These are phyloP conservation scores for Saimiri boliviensis DNA, from an alignment of 2,113 vertebrate genomes.

Conservation along the genomic window DNA sequence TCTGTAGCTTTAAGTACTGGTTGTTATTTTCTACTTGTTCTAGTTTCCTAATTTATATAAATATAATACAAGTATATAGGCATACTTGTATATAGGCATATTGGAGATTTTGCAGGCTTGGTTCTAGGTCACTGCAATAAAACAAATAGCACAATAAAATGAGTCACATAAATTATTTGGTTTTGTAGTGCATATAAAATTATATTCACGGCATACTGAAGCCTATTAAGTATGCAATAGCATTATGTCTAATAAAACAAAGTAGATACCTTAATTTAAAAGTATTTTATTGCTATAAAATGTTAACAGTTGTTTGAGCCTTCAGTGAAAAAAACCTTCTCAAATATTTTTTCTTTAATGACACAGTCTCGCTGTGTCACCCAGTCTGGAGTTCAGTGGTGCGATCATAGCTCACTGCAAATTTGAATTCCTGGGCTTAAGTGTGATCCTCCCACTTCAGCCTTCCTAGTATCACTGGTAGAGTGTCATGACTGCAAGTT, in stretches of 20 bases:
- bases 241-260: background rate
- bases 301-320: background rate
- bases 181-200: background rate
- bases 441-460: no score
- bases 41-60: background rate
- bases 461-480: no score
- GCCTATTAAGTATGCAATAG: background rate
- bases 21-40: background rate
- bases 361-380: no score
- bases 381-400: no score
- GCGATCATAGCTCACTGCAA: no score
- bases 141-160: background rate
- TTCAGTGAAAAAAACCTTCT: background rate
- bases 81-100: background rate
- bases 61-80: background rate
- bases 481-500: no score
- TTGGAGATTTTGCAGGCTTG: background rate
- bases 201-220: background rate
- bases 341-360: no score
- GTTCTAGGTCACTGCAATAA: background rate
- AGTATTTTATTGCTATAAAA: background rate
- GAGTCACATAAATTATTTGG: background rate
- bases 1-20: background rate
- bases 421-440: no score
- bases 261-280: background rate